Percentiles rank a stretch among this genome's conserved stretches.
These are phyloP conservation scores for Elysia crispata DNA, from an alignment of 2,888 invertebrate genomes.

Conservation along the genomic window DNA sequence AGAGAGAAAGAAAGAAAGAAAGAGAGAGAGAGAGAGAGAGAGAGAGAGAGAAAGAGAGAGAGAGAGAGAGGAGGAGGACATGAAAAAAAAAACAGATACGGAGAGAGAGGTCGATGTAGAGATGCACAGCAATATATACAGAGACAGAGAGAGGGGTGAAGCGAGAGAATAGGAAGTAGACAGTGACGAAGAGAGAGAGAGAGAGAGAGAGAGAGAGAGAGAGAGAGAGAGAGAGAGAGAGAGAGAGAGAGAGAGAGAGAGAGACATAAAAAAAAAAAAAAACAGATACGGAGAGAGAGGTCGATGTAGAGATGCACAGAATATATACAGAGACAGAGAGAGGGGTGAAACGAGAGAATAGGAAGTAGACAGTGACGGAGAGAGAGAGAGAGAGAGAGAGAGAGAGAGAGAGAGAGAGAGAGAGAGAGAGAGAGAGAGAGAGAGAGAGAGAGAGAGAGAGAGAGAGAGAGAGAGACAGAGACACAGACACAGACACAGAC, in stretches of 20 bases:
- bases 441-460: conserved; percentile 12
- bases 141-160: background rate
- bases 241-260: conserved; percentile 23
- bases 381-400: conserved; percentile 42
- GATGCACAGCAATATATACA: background rate
- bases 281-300: background rate
- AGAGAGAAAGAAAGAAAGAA: too few relatives aligned
- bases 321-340: background rate
- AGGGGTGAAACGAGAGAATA: background rate
- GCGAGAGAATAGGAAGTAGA: background rate
- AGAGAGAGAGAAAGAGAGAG: too few relatives aligned
- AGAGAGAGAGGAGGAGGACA: too few relatives aligned
- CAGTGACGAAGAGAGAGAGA: conserved; percentile 10
- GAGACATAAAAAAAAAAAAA: conserved; percentile 9
- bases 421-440: conserved; percentile 42
- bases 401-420: conserved; percentile 44
- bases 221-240: conserved; percentile 39
- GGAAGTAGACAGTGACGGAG: conserved; percentile 24
- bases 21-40: too few relatives aligned
- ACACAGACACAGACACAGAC: too few relatives aligned
- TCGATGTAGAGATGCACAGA: background rate
- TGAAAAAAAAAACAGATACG: too few relatives aligned
- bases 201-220: conserved; percentile 20
- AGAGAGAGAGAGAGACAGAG: too few relatives aligned
- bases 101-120: too few relatives aligned